Conservation (phyloP, 1,140 invertebrate species). For the Lepidurus couesii region DNA sequence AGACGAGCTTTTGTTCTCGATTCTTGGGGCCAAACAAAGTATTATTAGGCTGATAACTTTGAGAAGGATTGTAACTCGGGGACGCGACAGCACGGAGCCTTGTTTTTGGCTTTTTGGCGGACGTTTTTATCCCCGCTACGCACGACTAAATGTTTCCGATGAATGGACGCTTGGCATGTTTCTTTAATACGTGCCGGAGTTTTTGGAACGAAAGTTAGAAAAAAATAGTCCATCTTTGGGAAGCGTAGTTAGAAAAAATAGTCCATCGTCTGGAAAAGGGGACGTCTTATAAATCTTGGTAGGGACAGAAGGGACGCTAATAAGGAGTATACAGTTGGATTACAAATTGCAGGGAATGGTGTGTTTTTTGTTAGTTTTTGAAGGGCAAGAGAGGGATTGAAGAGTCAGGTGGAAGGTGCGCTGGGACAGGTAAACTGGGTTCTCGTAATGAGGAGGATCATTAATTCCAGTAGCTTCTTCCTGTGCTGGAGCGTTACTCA, state of each 20-base stretch:
- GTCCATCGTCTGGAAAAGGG: no score
- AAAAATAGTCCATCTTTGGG: neutral
- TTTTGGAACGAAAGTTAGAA: neutral
- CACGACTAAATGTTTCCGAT: conserved; percentile 11
- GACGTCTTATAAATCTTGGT: no score
- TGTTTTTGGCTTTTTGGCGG: neutral
- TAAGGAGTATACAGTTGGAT: neutral
- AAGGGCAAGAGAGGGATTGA: neutral
- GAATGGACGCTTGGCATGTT: conserved; percentile 18
- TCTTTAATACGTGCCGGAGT: neutral
- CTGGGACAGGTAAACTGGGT: neutral
- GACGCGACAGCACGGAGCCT: neutral
- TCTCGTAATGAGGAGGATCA: neutral
- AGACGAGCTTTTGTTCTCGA: no score
- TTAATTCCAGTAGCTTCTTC: conserved; percentile 22
- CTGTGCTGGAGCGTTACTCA: conserved; percentile 2
- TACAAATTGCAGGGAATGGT: neutral
- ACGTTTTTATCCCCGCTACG: neutral
- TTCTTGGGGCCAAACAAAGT: no score
- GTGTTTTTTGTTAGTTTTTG: neutral
- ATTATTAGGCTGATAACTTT: no score
- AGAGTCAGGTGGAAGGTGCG: neutral
- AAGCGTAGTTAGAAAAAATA: neutral
- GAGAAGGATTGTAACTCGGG: no score
- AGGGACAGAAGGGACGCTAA: neutral